Evolutionary conservation across 2,797 vertebrate genomes (phyloP), one percentile per base, ranked within the genome.

Genomic region (Eremophila alpestris): DNA sequence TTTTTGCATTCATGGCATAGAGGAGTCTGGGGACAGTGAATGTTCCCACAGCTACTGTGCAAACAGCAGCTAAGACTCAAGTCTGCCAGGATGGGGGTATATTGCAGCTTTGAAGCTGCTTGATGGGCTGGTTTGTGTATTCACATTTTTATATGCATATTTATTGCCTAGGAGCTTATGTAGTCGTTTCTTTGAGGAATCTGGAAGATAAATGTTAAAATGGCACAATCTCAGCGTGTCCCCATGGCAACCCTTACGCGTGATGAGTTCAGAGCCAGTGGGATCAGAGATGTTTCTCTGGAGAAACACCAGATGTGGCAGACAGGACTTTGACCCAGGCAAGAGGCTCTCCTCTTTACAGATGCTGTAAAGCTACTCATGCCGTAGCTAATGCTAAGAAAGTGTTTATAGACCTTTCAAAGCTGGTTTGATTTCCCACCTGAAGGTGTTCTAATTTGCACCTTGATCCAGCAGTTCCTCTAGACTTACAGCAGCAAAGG

Each of bases 221-320:
- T 70, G 93, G 77, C 83, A 93, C 52, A 77, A 73, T 89, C 45
- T 19, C 84, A 88, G 51, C 16, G 36, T 83, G 95, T 97, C 87
- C 86, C 96, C 88, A 97, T 95, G 84, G 95, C 95, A 98, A 97
- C 94, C 62, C 69, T 92, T 79, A 74, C 17, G 71, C 7, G 1
- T 76, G 64, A 69, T 48, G 49, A 92, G 64, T 79, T 89, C 87
- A 75, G 38, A 95, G 49, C 64, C 77, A 89, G 62, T 21, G 43
- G 43, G 75, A 76, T 91, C 91, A 83, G 88, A 65, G 55, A 40
- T 67, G 36, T 68, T 89, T 70, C 76, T 77, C 78, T 13, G 10
- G 27, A 64, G 68, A 68, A 82, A 89, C 30, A 77, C 24, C 36
- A 49, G 11, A 55, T 32, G n/a, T 59, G 38, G 21, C n/a, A 70